Evolutionary conservation across 1,140 invertebrate genomes (phyloP).

Genomic region (Alviniconcha marisindica): DNA sequence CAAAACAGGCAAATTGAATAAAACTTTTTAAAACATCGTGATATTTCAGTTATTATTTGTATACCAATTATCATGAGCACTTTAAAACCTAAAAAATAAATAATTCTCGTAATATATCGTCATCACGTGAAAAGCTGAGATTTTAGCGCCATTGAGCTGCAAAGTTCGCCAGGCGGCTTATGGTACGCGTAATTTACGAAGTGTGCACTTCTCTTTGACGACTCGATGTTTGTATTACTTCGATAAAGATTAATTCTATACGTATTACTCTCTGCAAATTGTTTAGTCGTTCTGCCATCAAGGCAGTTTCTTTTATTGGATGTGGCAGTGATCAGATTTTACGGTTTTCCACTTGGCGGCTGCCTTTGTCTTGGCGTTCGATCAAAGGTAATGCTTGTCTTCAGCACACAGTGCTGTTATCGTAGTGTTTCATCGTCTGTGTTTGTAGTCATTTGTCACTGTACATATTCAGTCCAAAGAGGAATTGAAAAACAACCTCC

Average conservation of each 20-base stretch:
- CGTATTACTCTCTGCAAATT: background rate
- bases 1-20: no score
- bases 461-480: no score
- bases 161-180: constrained; percentile 16
- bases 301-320: background rate
- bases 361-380: constrained; percentile 29
- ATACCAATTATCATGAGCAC: no score
- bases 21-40: no score
- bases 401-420: background rate
- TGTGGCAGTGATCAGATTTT: constrained; percentile 4
- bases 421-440: background rate
- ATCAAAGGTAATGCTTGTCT: constrained; percentile 11
- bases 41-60: no score
- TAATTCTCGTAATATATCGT: constrained; percentile 8
- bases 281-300: background rate
- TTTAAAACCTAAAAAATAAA: no score
- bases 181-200: constrained; percentile 12
- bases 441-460: no score
- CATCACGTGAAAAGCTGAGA: constrained; percentile 42
- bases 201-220: background rate
- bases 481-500: no score
- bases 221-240: background rate
- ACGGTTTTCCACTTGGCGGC: constrained; percentile 20
- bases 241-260: background rate
- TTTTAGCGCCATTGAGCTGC: constrained; percentile 46